phyloP scores from a whole-genome alignment of 2,888 invertebrate genomes.

The Muscina levida region DNA sequence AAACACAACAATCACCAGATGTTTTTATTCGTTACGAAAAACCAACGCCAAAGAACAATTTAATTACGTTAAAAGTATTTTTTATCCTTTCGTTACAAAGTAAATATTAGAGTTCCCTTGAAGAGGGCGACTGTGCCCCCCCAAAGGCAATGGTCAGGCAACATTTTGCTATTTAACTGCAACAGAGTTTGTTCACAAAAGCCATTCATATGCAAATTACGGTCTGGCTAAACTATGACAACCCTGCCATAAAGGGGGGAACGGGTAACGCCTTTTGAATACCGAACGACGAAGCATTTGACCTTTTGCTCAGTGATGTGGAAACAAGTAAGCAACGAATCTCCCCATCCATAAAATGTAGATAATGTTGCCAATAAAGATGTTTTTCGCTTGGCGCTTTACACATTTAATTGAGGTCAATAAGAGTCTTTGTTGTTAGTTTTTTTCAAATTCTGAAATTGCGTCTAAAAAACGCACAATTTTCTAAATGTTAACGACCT shows the following conservation, averaged over 20 bases:
- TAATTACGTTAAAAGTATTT: slow-evolving; percentile 28
- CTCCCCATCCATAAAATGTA: background rate
- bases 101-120: slow-evolving; percentile 14
- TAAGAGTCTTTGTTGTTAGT: background rate
- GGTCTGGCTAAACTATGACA: background rate
- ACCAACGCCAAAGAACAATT: background rate
- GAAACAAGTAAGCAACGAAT: background rate
- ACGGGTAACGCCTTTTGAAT: slow-evolving; percentile 23
- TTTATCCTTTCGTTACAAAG: slow-evolving; percentile 30
- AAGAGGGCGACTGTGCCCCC: background rate
- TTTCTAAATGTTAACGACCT: slow-evolving; percentile 52
- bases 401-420: slow-evolving; percentile 25
- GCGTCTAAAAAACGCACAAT: background rate
- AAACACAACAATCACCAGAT: slow-evolving; percentile 30
- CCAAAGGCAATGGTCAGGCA: background rate
- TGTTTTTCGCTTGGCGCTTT: background rate
- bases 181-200: background rate
- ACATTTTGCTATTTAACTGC: slow-evolving; percentile 13
- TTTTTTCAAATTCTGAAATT: background rate
- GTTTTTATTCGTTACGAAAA: background rate
- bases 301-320: slow-evolving; percentile 17
- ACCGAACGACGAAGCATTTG: slow-evolving; percentile 16
- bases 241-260: background rate
- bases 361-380: background rate
- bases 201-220: slow-evolving; percentile 34